These are phyloP conservation scores for Dreissena rostriformis DNA, from an alignment of 1,140 invertebrate genomes.

Conservation along the genomic window DNA sequence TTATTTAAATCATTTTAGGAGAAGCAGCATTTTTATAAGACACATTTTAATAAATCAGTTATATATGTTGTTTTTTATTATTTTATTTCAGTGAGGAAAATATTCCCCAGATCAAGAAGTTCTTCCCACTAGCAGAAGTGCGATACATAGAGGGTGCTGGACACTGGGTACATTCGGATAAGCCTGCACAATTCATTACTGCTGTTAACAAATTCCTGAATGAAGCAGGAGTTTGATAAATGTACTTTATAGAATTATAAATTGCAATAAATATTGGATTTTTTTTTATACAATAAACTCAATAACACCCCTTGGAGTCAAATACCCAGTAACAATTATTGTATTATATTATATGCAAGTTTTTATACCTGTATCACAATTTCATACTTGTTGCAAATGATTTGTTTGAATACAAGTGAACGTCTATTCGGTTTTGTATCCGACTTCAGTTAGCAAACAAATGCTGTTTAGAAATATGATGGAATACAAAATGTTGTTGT, in stretches of 20 bases:
- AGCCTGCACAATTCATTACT: slow-evolving; percentile 90
- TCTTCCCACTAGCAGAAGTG: slow-evolving; percentile 90
- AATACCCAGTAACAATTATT: too few species aligned
- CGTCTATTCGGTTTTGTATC: too few species aligned
- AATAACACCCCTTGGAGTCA: too few species aligned
- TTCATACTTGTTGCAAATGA: too few species aligned
- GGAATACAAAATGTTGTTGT: too few species aligned
- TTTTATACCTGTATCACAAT: too few species aligned
- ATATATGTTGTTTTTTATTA: not conserved
- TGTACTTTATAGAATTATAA: not conserved
- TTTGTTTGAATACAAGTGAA: too few species aligned
- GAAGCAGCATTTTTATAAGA: not conserved
- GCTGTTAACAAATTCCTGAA: slow-evolving; percentile 77
- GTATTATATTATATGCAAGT: too few species aligned
- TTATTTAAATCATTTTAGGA: not conserved
- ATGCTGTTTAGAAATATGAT: too few species aligned
- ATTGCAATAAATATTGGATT: too few species aligned
- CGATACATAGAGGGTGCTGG: slow-evolving; percentile 90
- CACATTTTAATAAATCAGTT: not conserved
- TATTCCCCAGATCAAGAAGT: slow-evolving; percentile 66
- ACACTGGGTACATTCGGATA: slow-evolving; percentile 96
- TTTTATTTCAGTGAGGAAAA: slow-evolving; percentile 59
- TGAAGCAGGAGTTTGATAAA: slow-evolving; percentile 25
- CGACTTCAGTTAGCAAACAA: too few species aligned
- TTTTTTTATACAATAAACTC: too few species aligned